Conservation (phyloP, 92 coral and sea anemone genomes). For the Phenganax subtilis region DNA sequence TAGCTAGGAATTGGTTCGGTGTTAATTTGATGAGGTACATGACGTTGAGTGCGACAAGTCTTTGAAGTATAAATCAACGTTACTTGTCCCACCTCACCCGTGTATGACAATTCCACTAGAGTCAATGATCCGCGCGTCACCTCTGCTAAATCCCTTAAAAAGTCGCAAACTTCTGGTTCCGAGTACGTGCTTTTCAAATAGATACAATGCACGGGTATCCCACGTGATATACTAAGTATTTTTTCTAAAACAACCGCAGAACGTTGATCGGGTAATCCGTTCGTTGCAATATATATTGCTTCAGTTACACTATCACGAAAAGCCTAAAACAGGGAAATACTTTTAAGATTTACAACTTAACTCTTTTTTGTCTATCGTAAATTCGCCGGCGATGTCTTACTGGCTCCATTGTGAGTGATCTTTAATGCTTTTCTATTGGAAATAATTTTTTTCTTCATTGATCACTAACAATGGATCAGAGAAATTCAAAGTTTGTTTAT, state of each 20-base stretch:
- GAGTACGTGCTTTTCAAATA: constrained; percentile 79
- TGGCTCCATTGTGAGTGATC: too few relatives aligned
- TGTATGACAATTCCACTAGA: constrained; percentile 59
- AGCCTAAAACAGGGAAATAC: constrained; percentile 59
- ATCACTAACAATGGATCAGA: too few relatives aligned
- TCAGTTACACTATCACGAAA: constrained; percentile 75
- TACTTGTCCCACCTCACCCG: constrained; percentile 77
- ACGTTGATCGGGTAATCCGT: constrained; percentile 90
- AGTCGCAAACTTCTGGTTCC: constrained; percentile 79
- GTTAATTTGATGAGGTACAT: constrained; percentile 50
- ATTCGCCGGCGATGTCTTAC: too few relatives aligned
- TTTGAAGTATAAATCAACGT: constrained; percentile 69
- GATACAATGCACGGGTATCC: constrained; percentile 82
- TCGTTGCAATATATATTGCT: constrained; percentile 88
- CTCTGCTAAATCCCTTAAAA: constrained; percentile 76
- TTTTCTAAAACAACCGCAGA: constrained; percentile 78
- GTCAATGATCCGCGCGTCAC: constrained; percentile 87
- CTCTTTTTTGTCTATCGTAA: too few relatives aligned
- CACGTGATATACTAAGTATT: constrained; percentile 64
- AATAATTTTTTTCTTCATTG: too few relatives aligned
- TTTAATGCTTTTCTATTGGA: too few relatives aligned
- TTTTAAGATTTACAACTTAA: too few relatives aligned
- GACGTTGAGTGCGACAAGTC: constrained; percentile 56
- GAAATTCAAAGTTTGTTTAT: too few relatives aligned
- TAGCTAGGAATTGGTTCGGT: constrained; percentile 77